phyloP scores from a whole-genome alignment of 2,888 invertebrate species.

The Aradus depressus region DNA sequence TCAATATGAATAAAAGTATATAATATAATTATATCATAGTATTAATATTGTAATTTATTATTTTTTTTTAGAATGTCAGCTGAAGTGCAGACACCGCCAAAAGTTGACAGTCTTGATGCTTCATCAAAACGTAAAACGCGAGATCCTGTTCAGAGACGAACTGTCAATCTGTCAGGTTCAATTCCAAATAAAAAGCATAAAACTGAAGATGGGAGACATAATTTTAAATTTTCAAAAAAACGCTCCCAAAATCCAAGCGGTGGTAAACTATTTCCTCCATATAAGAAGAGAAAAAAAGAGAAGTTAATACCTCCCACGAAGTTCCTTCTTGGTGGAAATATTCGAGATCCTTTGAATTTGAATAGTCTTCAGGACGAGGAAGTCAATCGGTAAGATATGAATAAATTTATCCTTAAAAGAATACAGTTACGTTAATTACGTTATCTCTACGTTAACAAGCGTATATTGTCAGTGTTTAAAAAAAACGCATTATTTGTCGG shows the following conservation, averaged over 20 bases:
- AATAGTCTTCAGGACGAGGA: slow-evolving; percentile 59
- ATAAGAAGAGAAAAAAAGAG: slow-evolving; percentile 61
- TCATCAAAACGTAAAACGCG: slow-evolving; percentile 13
- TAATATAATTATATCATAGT: not conserved
- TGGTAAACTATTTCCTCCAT: slow-evolving; percentile 58
- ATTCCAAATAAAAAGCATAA: slow-evolving; percentile 36
- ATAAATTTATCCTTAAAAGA: not conserved
- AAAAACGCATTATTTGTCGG: not conserved
- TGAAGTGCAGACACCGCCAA: slow-evolving; percentile 23
- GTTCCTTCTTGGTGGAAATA: slow-evolving; percentile 88
- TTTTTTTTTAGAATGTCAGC: slow-evolving; percentile 23
- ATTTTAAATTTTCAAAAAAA: slow-evolving; percentile 44
- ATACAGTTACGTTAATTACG: not conserved
- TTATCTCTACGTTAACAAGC: not conserved
- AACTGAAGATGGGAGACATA: slow-evolving; percentile 36
- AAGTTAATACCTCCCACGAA: slow-evolving; percentile 80
- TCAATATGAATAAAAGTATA: not conserved
- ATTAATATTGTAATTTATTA: too few relatives aligned
- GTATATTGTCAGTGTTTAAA: not conserved
- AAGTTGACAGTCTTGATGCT: slow-evolving; percentile 19
- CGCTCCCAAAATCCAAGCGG: slow-evolving; percentile 55
- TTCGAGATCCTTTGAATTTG: slow-evolving; percentile 86
- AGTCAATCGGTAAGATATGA: slow-evolving; percentile 32
- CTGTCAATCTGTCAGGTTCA: slow-evolving; percentile 2
- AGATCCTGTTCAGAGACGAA: not conserved